These are phyloP conservation scores for Luehdorfia chinensis DNA, from an alignment of 1,140 invertebrate species.

Conservation along the genomic window DNA sequence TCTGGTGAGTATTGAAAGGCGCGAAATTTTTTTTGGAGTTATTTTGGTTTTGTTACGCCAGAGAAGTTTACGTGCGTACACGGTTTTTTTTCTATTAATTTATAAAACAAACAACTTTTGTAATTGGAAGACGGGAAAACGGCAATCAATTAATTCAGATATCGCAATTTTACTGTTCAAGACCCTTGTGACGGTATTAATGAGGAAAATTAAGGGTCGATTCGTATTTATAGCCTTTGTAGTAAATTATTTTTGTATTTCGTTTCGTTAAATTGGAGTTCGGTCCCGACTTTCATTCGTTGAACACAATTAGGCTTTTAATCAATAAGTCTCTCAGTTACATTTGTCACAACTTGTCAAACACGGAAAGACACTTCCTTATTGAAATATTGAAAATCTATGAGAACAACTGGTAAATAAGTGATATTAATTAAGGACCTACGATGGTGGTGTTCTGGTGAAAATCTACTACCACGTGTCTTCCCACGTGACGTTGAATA, in stretches of 20 bases:
- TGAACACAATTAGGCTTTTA: slow-evolving; percentile 11
- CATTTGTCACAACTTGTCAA: not conserved
- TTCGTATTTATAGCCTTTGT: slow-evolving; percentile 4
- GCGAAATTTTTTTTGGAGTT: no score
- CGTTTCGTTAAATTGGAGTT: slow-evolving; percentile 3
- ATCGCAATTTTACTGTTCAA: slow-evolving; percentile 1
- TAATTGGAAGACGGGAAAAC: slow-evolving; percentile 3
- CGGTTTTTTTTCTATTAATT: no score
- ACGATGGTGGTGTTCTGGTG: no score
- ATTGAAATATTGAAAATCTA: no score
- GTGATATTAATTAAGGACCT: no score
- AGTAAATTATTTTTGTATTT: slow-evolving; percentile 7
- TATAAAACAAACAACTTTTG: slow-evolving; percentile 1
- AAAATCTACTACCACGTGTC: no score
- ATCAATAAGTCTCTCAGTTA: slow-evolving; percentile 5
- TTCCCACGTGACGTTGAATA: no score
- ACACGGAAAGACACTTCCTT: no score
- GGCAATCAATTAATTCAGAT: slow-evolving; percentile 12
- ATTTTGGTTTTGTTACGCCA: no score
- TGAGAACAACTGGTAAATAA: no score
- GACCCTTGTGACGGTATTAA: slow-evolving; percentile 3
- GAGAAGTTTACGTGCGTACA: no score
- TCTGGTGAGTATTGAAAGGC: no score
- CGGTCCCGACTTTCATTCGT: not conserved
- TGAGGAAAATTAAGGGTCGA: slow-evolving; percentile 1